Percentiles rank a stretch among this genome's conserved stretches.
Conservation (phyloP, 2,888 invertebrate species). For the Cyaniris semiargus region DNA sequence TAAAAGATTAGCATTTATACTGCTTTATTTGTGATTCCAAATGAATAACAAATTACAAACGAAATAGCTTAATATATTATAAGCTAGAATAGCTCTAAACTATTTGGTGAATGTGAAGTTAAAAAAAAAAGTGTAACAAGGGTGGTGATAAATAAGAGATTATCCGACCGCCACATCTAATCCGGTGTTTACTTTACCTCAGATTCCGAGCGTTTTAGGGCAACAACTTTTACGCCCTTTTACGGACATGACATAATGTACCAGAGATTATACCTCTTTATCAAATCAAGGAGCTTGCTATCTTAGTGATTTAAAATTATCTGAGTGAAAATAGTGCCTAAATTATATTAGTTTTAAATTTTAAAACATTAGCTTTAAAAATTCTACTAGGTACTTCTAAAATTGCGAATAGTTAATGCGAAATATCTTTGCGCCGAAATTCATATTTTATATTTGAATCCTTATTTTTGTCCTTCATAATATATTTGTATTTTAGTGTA, state of each 20-base stretch:
- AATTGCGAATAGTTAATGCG: too few species aligned
- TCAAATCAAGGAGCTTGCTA: neutral
- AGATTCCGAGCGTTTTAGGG: constrained; percentile 46
- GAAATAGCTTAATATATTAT: neutral
- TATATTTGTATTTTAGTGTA: too few species aligned
- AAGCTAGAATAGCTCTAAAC: constrained; percentile 8
- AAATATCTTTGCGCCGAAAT: too few species aligned
- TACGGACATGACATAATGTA: neutral
- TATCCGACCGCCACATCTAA: constrained; percentile 64
- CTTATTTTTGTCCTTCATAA: too few species aligned
- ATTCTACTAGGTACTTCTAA: too few species aligned
- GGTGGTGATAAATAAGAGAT: constrained; percentile 72
- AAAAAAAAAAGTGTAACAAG: constrained; percentile 55
- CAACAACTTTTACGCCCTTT: constrained; percentile 14
- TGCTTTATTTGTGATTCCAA: neutral
- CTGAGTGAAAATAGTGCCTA: too few species aligned
- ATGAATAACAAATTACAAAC: neutral
- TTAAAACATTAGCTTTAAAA: too few species aligned
- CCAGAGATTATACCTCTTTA: neutral
- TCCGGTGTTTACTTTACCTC: constrained; percentile 73
- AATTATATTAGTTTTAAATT: too few species aligned
- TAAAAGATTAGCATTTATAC: neutral
- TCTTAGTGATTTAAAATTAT: too few species aligned
- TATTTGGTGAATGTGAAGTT: constrained; percentile 48
- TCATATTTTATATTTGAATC: too few species aligned